Percentiles rank a stretch among this genome's conserved stretches.
phyloP scores from a whole-genome alignment of 1,140 invertebrate species.

The Lanistes nyassanus region DNA sequence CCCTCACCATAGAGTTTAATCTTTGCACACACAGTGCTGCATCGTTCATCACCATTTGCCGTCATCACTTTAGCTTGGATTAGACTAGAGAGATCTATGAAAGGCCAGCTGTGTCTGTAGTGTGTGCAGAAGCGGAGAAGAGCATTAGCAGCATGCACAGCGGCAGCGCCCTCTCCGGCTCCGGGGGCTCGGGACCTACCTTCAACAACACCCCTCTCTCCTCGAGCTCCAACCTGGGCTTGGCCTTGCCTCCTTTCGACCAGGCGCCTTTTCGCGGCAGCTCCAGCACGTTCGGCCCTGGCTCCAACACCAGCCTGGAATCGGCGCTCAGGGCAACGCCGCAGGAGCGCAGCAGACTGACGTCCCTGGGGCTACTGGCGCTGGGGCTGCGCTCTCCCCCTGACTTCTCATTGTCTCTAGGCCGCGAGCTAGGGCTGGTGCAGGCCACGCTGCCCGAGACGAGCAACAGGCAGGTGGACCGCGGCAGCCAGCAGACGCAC shows the following conservation, averaged over 20 bases:
- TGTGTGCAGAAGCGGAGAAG: background rate
- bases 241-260: background rate
- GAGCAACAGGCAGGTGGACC: constrained; percentile 10
- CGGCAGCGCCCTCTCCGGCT: no score
- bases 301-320: constrained; percentile 9
- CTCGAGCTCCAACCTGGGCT: background rate
- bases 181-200: background rate
- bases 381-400: constrained; percentile 29
- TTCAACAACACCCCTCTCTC: background rate
- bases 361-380: constrained; percentile 19
- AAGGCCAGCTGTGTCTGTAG: no score
- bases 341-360: background rate
- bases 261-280: background rate
- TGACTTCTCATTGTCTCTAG: constrained; percentile 20
- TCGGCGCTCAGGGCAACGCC: background rate
- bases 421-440: constrained; percentile 19
- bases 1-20: no score
- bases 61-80: no score
- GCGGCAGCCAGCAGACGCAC: background rate
- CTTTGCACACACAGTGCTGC: no score
- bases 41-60: no score
- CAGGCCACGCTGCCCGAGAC: constrained; percentile 13
- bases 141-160: no score
- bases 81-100: no score
- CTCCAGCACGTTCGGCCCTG: constrained; percentile 9